These are phyloP conservation scores for Idaea dimidiata DNA, from an alignment of 2,888 invertebrate species.

Conservation along the genomic window DNA sequence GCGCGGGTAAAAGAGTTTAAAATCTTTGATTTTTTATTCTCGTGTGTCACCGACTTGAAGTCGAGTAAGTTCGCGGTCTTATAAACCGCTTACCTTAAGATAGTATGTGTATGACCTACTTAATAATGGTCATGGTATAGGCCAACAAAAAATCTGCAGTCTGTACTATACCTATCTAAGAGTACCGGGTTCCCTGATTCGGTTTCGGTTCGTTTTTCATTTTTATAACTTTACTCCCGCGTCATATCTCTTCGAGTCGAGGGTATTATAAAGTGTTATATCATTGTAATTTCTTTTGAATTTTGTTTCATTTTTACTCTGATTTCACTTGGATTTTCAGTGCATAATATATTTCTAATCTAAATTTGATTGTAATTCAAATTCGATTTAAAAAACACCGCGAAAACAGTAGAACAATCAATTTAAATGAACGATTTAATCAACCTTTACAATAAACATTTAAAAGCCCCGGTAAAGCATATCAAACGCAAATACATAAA, in stretches of 20 bases:
- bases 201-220: conserved; percentile 13
- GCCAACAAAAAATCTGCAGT: background rate
- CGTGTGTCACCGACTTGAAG: too few relatives aligned
- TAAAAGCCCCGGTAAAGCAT: background rate
- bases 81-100: too few relatives aligned
- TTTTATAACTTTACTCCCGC: conserved; percentile 10
- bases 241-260: conserved; percentile 6
- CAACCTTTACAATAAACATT: background rate
- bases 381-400: conserved; percentile 1
- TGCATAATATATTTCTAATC: too few relatives aligned
- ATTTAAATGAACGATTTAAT: too few relatives aligned
- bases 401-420: background rate
- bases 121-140: background rate
- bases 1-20: too few relatives aligned
- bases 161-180: background rate
- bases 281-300: conserved; percentile 3
- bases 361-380: too few relatives aligned
- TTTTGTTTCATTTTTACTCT: conserved; percentile 2
- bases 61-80: too few relatives aligned
- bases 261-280: conserved; percentile 3
- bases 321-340: too few relatives aligned
- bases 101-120: too few relatives aligned
- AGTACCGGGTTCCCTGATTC: conserved; percentile 8
- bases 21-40: too few relatives aligned
- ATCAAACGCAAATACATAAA: background rate